A percentile compares a stretch with the other conserved stretches of the same genome.
phyloP scores from a whole-genome alignment of 2,797 vertebrate species.

The Etheostoma nigrum region DNA sequence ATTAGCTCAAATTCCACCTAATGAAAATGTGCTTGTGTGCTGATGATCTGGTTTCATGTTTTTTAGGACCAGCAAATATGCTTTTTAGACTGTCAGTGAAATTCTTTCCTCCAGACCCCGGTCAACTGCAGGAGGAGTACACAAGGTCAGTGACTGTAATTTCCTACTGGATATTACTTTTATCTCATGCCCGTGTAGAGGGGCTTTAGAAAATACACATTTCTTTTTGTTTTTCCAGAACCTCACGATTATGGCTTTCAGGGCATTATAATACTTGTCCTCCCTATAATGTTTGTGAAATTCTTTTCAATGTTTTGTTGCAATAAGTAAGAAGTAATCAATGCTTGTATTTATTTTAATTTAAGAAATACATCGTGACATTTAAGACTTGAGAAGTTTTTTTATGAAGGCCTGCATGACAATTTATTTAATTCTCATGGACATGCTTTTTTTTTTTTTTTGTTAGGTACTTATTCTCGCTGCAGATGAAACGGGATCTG shows the following conservation, averaged over 20 bases:
- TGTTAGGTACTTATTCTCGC: slow-evolving; percentile 93
- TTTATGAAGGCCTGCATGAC: neutral
- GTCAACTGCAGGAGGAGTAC: slow-evolving; percentile 96
- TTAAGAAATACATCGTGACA: neutral
- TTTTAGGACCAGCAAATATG: slow-evolving; percentile 91
- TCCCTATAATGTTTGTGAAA: neutral
- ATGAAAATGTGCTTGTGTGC: slow-evolving; percentile 8
- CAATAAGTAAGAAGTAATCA: neutral
- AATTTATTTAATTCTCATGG: slow-evolving; percentile 2
- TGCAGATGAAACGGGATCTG: slow-evolving; percentile 96
- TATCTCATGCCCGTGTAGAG: slow-evolving; percentile 23
- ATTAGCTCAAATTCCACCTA: neutral
- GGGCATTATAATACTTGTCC: neutral
- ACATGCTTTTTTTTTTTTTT: slow-evolving; percentile 10
- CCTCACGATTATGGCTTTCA: slow-evolving; percentile 22
- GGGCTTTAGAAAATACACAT: slow-evolving; percentile 27
- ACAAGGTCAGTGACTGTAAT: slow-evolving; percentile 87
- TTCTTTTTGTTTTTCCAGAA: slow-evolving; percentile 15
- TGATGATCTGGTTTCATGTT: slow-evolving; percentile 41
- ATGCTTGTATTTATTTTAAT: neutral
- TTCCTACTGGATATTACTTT: slow-evolving; percentile 51
- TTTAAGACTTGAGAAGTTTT: neutral
- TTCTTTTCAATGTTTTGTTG: neutral
- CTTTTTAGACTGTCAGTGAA: slow-evolving; percentile 95
- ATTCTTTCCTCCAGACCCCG: slow-evolving; percentile 98